Evolutionary conservation across 2,113 vertebrate genomes (phyloP).

Genomic region (Phalacrocorax pelagicus): DNA sequence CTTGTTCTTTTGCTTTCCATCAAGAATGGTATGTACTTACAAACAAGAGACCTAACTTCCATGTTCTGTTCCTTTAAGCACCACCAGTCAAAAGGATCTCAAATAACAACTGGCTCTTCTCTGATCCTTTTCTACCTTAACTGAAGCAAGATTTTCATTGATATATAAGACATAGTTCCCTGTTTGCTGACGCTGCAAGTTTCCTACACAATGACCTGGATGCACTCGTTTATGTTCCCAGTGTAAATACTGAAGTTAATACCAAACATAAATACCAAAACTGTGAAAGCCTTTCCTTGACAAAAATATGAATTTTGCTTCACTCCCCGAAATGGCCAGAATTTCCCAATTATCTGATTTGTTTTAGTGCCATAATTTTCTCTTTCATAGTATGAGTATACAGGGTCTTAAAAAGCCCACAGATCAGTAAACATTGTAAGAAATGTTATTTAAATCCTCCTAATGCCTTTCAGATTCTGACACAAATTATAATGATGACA

Average conservation of each 20-base stretch:
- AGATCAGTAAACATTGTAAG: background rate
- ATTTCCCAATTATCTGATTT: background rate
- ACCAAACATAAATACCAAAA: conserved; percentile 4
- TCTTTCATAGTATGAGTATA: background rate
- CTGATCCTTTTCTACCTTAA: background rate
- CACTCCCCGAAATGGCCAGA: background rate
- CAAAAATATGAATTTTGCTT: conserved; percentile 5
- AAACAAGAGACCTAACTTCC: background rate
- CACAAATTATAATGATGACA: background rate
- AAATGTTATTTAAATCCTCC: background rate
- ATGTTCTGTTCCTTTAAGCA: background rate
- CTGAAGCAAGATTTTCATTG: background rate
- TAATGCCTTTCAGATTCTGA: background rate
- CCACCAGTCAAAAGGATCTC: background rate
- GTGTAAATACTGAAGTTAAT: background rate
- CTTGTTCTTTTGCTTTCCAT: background rate
- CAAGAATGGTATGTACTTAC: background rate
- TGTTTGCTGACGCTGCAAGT: conserved; percentile 14
- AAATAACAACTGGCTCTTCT: background rate
- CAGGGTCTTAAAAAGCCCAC: background rate
- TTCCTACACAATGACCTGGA: conserved; percentile 3
- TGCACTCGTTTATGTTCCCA: background rate
- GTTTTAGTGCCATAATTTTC: background rate
- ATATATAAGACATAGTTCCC: background rate
- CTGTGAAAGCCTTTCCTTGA: background rate